Evolutionary conservation across 1,140 invertebrate genomes (phyloP).

Genomic region (Trichonephila clavata): DNA sequence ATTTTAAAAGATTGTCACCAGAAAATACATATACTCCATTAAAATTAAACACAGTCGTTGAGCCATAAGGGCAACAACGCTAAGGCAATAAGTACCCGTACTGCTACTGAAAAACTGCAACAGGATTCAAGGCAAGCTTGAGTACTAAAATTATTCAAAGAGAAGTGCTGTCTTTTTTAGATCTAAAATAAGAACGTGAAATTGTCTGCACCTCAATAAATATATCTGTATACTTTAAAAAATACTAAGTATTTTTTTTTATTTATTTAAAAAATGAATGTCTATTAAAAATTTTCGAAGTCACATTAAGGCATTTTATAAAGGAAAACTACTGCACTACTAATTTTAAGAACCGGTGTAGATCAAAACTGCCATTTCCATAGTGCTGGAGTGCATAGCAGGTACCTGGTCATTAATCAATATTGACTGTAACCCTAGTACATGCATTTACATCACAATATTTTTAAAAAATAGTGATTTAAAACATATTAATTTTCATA

Average conservation of each 20-base stretch:
- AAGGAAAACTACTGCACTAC: neutral
- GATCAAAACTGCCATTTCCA: neutral
- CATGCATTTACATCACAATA: neutral
- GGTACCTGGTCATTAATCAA: neutral
- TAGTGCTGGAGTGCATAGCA: slow-evolving; percentile 5
- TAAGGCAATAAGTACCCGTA: slow-evolving; percentile 63
- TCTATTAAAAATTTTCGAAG: neutral
- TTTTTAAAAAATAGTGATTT: neutral
- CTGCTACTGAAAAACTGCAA: slow-evolving; percentile 45
- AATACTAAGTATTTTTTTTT: neutral
- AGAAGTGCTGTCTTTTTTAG: slow-evolving; percentile 15
- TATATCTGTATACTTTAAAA: neutral
- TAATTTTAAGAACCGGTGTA: neutral
- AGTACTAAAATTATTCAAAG: slow-evolving; percentile 8
- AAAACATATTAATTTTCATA: neutral
- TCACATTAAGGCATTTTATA: neutral
- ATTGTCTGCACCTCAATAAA: neutral
- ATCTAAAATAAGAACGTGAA: slow-evolving; percentile 22
- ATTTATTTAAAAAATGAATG: neutral
- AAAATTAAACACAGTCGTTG: slow-evolving; percentile 37
- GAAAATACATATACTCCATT: slow-evolving; percentile 42
- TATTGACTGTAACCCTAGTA: neutral
- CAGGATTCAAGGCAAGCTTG: slow-evolving; percentile 44
- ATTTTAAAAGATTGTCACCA: slow-evolving; percentile 58
- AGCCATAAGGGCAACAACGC: slow-evolving; percentile 44